phyloP scores from a whole-genome alignment of 2,888 invertebrate species.

The Podotricha telesiphe region DNA sequence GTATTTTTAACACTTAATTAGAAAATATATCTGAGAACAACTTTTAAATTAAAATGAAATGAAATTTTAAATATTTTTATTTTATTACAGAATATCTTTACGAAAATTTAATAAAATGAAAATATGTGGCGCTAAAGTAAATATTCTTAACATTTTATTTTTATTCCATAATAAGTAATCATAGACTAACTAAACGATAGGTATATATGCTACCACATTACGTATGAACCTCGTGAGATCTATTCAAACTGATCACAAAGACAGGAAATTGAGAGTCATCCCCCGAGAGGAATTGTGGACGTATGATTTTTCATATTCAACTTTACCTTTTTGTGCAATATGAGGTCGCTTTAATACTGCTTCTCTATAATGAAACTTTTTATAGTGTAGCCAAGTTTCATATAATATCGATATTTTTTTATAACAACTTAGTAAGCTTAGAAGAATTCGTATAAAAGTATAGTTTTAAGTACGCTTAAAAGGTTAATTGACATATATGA shows the following conservation, averaged over 20 bases:
- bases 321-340: constrained; percentile 2
- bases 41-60: no score
- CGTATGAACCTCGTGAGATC: constrained; percentile 9
- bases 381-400: background rate
- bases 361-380: background rate
- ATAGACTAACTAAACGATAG: background rate
- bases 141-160: constrained; percentile 15
- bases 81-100: no score
- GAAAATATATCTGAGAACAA: no score
- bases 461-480: no score
- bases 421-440: no score
- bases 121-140: background rate
- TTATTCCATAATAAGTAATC: no score
- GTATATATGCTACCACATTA: background rate
- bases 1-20: no score
- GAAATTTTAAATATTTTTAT: no score
- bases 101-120: no score
- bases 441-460: no score
- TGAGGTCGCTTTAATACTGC: background rate
- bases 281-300: background rate
- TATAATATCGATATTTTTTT: no score
- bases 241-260: constrained; percentile 16
- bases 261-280: constrained; percentile 23
- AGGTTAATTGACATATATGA: no score
- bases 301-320: constrained; percentile 13